Base-by-base conservation (phyloP, 30 jellyfish, hydroid and myxozoan species). In the Rhopilema esculentum region DNA sequence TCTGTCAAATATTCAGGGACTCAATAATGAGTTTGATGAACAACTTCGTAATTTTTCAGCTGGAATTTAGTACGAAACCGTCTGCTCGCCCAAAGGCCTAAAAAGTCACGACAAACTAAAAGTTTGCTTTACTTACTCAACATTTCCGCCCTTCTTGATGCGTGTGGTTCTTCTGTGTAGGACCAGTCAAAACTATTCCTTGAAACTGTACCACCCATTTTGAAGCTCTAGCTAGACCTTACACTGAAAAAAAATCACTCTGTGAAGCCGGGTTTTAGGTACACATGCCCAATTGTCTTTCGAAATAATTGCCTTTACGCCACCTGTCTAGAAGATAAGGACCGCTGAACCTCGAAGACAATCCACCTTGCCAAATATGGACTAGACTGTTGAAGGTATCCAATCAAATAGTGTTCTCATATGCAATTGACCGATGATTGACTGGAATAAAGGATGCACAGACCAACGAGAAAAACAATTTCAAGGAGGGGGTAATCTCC, bases 141-240 rank as follows among this genome's bases (percentile, higher is more conserved):
- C 52, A 94, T 94, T 49, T 89, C 99, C 28, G 66, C 94, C 68
- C 99, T 70, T 75, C 99, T 89, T 72, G 95, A 48, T 18, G 97
- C 97, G 75, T 94, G 99, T 22, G 99, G 99, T 75, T 94, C 97
- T 16, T 94, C 95, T 7, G 91, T 50, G 27, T 81, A 72, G 18
- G 93, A 29, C 99, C 99, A 94, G 21, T 75, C 93, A 64, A 84
- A 94, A 40, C 86, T 95, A 17, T 89, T 82, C 66, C 91, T 75
- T 23, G 99, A 70, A 19, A 94, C 97, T 78, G 80, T 61, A 51
- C 94, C 99, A 32, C 97, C 97, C 99, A 94, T 94, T 9, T 49
- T 89, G 26, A 19, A 20, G 33, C 32, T 29, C 1, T 21, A 8
- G 6, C 57, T 2, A 40, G 57, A 40, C 12, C 9, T 40, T 40